These are phyloP conservation scores for Chauna torquata DNA, from an alignment of 2,113 vertebrate genomes.

Conservation along the genomic window DNA sequence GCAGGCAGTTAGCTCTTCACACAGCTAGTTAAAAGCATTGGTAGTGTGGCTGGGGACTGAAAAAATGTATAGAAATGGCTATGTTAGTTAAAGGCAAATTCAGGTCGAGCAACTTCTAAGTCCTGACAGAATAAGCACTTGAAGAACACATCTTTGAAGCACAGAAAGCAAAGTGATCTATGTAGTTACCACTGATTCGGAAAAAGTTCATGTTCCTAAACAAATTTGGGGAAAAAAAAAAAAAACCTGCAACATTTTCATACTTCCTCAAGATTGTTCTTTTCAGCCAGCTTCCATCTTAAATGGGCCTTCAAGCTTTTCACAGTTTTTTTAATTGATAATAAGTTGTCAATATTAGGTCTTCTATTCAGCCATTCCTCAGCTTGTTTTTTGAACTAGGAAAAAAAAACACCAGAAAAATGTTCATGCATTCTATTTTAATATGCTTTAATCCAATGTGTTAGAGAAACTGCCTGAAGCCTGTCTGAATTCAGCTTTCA, in stretches of 20 bases:
- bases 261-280: conserved; percentile 81
- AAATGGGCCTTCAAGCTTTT: conserved; percentile 76
- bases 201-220: neutral
- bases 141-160: neutral
- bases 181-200: neutral
- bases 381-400: conserved; percentile 77
- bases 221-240: neutral
- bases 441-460: neutral
- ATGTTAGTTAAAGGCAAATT: neutral
- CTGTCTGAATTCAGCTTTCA: neutral
- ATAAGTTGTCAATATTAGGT: conserved; percentile 68
- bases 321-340: conserved; percentile 78
- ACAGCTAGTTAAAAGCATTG: neutral
- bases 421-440: neutral
- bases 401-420: neutral
- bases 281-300: conserved; percentile 80
- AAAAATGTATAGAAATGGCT: neutral
- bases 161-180: neutral
- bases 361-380: conserved; percentile 71
- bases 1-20: neutral
- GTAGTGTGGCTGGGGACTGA: neutral
- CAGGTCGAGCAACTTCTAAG: neutral
- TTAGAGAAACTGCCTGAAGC: neutral
- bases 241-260: neutral
- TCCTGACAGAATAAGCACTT: neutral